Conservation (phyloP, 2,113 vertebrate genomes). For the Rhinopomastus cyanomelas region DNA sequence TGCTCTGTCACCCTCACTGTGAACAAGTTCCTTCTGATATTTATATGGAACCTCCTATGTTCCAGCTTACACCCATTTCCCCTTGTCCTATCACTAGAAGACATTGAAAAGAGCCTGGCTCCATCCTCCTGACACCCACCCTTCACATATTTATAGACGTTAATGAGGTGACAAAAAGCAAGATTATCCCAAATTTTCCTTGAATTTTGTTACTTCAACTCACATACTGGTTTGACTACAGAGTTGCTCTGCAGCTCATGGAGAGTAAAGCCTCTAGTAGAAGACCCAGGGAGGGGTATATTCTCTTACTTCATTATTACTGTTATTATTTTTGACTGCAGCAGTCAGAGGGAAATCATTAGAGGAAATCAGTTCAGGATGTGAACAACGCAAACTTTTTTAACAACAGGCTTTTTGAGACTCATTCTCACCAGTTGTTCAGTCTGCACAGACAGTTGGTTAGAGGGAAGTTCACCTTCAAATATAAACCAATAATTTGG, state of each 20-base stretch:
- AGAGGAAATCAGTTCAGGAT: conserved; percentile 64
- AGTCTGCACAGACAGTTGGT: background rate
- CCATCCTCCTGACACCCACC: no score
- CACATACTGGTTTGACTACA: background rate
- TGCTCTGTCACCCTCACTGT: no score
- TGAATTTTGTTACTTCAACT: background rate
- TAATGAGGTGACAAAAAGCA: background rate
- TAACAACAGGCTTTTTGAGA: conserved; percentile 30
- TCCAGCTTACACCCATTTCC: no score
- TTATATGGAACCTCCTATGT: no score
- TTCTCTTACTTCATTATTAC: conserved; percentile 22
- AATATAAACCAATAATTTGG: background rate
- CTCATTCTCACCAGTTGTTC: conserved; percentile 31
- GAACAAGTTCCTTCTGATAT: no score
- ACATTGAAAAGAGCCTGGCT: no score
- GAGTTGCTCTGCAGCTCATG: background rate
- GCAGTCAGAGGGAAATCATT: conserved; percentile 43
- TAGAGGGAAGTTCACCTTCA: conserved; percentile 39
- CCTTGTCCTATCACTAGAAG: no score
- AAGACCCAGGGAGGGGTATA: background rate
- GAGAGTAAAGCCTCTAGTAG: background rate
- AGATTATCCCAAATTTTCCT: background rate
- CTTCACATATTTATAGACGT: no score
- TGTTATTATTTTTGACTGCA: conserved; percentile 20
- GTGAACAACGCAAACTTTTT: conserved; percentile 53